phyloP scores from a whole-genome alignment of 1,140 invertebrate species.

The Wiebesia pumilae region DNA sequence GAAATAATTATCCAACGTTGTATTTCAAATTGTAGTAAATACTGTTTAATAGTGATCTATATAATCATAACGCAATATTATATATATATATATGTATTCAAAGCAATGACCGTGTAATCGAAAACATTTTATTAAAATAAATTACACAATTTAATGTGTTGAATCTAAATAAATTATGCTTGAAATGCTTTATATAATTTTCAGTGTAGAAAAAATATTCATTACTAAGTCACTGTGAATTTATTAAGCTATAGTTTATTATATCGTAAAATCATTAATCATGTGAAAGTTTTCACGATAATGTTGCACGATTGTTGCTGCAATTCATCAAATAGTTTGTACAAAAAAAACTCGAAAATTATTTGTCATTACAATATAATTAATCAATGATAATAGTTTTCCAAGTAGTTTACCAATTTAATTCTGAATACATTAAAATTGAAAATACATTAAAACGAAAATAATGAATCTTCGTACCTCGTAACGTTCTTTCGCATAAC shows the following conservation, averaged over 20 bases:
- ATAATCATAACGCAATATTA: constrained; percentile 1
- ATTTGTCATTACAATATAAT: neutral
- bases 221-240: neutral
- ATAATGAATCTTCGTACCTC: neutral
- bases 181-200: neutral
- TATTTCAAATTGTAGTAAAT: neutral
- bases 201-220: neutral
- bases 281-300: neutral
- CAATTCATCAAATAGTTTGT: neutral
- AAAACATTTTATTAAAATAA: constrained; percentile 14
- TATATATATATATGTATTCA: constrained; percentile 5
- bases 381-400: neutral
- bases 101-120: neutral
- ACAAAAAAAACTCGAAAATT: neutral
- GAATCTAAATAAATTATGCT: constrained; percentile 7
- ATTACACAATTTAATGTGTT: neutral
- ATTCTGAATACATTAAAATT: too few species aligned
- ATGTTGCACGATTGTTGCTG: neutral
- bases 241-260: neutral
- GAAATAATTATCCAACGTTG: neutral
- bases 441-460: neutral
- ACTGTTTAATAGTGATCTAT: neutral
- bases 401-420: neutral
- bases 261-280: neutral
- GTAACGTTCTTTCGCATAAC: neutral